These are phyloP conservation scores for Stratiomys singularior DNA, from an alignment of 2,888 invertebrate species.

Conservation along the genomic window DNA sequence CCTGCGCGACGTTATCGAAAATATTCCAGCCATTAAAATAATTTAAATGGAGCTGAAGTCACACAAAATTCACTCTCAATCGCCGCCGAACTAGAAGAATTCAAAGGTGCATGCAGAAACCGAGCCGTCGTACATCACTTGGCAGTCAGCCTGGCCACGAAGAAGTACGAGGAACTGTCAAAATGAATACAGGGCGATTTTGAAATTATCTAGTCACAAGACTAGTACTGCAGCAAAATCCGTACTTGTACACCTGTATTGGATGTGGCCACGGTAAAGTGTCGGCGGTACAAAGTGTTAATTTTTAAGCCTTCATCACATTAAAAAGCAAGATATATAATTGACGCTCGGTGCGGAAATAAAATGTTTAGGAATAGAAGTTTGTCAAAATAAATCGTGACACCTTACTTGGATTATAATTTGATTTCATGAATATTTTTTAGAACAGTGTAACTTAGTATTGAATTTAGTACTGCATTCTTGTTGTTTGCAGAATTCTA, in stretches of 20 bases:
- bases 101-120: conserved; percentile 39
- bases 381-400: neutral
- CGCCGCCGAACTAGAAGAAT: conserved; percentile 37
- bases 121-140: conserved; percentile 36
- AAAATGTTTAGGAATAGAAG: neutral
- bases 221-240: neutral
- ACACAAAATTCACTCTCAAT: conserved; percentile 33
- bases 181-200: neutral
- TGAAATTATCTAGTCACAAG: neutral
- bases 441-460: neutral
- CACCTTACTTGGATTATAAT: neutral
- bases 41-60: conserved; percentile 18
- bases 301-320: neutral
- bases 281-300: neutral
- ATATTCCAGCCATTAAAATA: conserved; percentile 65
- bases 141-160: conserved; percentile 24
- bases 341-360: too few relatives aligned
- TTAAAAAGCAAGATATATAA: too few relatives aligned
- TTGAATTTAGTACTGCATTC: conserved; percentile 18
- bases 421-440: neutral
- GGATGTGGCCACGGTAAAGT: neutral
- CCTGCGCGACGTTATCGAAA: conserved; percentile 66
- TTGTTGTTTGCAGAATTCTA: neutral
- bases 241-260: neutral
- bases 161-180: conserved; percentile 21